Base-by-base conservation (phyloP, 2,888 invertebrate species). In the Dicyrtoma fusca region DNA sequence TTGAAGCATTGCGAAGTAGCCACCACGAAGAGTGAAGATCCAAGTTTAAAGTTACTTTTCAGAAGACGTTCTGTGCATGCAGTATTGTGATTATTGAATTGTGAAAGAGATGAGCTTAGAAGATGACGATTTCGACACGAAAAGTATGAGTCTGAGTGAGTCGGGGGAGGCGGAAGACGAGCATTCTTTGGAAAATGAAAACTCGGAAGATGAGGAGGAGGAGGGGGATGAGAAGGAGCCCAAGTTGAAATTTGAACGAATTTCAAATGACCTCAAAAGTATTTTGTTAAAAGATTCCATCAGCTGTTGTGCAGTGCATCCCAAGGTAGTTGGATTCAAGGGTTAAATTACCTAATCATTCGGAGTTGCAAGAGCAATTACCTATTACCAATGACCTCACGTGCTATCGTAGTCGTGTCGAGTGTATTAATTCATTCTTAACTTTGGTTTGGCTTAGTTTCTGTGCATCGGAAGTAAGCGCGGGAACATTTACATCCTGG, bases 231-330 rank as follows among this genome's bases (percentile, higher is more conserved):
- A 90, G 82, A 86, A 88, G 72, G 94, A 94, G 82, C 97, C 97
- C 0, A 92, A 92, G 85, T 87, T 97, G 69, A 96, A 96, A 84
- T 97, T 95, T 85, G 89, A 92, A 81, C 88, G 97, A 77, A 88
- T 97, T 83, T 89, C 88, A 44, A 95, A 96, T 85, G 95, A 95
- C 85, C 85, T 97, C 53, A 88, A 90, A 82, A 88, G 89, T 81
- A 95, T 97, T 81, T 85, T 97, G 44, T 87, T 90, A 82, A 92
- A 91, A 82, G 92, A 93, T 84, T 91, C 92, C 79, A 94, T 94
- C 65, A 95, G 94, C 83, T 96, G 95, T 83, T 91, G 96, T 81
- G 92, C 94, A 75, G 94, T 96, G 55, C 95, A 97, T 85, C 89
- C 94, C 10, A 96, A 96, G 86, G 92, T 92, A 82, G 49, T n/a